phyloP scores from a whole-genome alignment of 2,113 vertebrate genomes.

The Egretta garzetta region DNA sequence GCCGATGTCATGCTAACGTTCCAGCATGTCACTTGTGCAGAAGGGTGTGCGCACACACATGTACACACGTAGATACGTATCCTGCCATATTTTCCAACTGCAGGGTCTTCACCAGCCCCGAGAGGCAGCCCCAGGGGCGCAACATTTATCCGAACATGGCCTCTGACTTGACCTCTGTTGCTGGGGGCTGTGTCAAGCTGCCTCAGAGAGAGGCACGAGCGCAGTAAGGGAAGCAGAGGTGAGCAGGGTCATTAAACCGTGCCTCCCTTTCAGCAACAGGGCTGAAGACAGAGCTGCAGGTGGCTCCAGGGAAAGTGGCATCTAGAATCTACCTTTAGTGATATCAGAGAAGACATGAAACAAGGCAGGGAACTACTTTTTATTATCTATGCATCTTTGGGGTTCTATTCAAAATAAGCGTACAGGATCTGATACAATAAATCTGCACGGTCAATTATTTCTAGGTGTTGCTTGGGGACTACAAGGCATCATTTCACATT shows the following conservation, averaged over 20 bases:
- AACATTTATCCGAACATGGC: neutral
- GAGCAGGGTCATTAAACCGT: neutral
- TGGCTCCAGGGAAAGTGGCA: neutral
- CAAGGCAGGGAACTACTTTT: neutral
- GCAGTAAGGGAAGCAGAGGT: neutral
- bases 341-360: neutral
- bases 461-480: neutral
- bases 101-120: neutral
- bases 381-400: neutral
- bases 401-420: neutral
- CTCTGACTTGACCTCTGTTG: neutral
- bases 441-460: neutral
- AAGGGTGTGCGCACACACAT: fast-evolving
- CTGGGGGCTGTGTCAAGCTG: neutral
- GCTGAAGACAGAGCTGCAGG: neutral
- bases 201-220: neutral
- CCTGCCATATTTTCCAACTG: neutral
- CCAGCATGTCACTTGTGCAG: neutral
- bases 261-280: neutral
- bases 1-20: neutral
- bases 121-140: neutral
- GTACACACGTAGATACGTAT: fast-evolving
- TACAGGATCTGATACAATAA: neutral
- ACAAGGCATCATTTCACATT: neutral
- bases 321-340: neutral